These are phyloP conservation scores for Toxonevra muliebris DNA, from an alignment of 2,888 invertebrate genomes.

Conservation along the genomic window DNA sequence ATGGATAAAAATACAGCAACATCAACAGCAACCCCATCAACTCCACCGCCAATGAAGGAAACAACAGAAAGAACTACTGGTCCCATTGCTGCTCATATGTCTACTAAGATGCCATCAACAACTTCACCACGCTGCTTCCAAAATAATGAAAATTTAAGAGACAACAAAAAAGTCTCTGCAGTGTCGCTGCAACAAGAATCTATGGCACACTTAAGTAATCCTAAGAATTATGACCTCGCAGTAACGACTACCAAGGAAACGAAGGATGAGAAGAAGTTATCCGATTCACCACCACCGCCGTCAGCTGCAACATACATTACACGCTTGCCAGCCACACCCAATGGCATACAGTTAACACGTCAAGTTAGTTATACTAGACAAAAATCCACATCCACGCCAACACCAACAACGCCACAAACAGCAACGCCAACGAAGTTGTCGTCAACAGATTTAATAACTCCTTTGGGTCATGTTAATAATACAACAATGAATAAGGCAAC, in stretches of 20 bases:
- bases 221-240: conserved; percentile 10
- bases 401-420: conserved; percentile 20
- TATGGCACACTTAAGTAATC: conserved; percentile 5
- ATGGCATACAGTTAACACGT: conserved; percentile 37
- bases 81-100: background rate
- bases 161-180: conserved; percentile 10
- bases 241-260: background rate
- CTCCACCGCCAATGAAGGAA: background rate
- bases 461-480: conserved; percentile 7
- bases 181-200: conserved; percentile 7
- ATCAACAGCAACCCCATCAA: conserved; percentile 2
- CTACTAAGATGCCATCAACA: too few species aligned
- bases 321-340: conserved; percentile 36
- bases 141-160: conserved; percentile 32
- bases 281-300: background rate
- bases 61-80: too few species aligned
- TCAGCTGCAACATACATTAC: conserved; percentile 31
- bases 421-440: too few species aligned
- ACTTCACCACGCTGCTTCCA: background rate
- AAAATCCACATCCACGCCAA: background rate
- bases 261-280: too few species aligned
- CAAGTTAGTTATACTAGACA: background rate
- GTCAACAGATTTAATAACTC: background rate
- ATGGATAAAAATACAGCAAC: background rate
- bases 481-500: conserved; percentile 17